These are phyloP conservation scores for Lethenteron reissneri DNA, from an alignment of 2,113 vertebrate genomes.

Conservation along the genomic window DNA sequence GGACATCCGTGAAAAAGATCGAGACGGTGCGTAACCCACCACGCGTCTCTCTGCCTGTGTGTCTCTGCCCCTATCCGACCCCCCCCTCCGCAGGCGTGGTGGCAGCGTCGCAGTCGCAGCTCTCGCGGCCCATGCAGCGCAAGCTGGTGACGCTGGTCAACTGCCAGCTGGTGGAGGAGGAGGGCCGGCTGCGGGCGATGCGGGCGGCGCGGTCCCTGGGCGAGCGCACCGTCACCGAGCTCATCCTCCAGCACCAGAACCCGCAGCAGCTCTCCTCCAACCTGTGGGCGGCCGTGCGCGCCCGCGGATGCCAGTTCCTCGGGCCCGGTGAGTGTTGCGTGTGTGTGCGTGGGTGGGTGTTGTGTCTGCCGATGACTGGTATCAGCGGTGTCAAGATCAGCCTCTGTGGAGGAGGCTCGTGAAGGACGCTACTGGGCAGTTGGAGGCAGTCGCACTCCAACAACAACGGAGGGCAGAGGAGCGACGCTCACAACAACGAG, in stretches of 20 bases:
- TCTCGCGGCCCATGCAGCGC: slow-evolving; percentile 88
- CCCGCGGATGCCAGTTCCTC: slow-evolving; percentile 43
- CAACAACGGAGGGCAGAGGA: no score
- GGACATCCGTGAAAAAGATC: no score
- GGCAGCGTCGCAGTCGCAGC: slow-evolving; percentile 24
- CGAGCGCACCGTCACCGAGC: slow-evolving; percentile 37
- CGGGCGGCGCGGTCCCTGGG: slow-evolving; percentile 50
- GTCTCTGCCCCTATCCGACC: background rate
- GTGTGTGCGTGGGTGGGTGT: no score
- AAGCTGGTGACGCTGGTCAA: slow-evolving; percentile 85
- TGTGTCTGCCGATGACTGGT: no score
- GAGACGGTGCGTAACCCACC: no score
- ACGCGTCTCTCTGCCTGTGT: background rate
- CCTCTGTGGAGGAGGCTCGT: no score
- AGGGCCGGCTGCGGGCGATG: slow-evolving; percentile 64
- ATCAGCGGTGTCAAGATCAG: no score
- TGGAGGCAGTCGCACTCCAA: no score
- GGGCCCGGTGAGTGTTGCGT: slow-evolving; percentile 27
- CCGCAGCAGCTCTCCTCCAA: slow-evolving; percentile 47
- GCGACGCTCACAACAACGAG: no score
- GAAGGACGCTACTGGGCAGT: no score
- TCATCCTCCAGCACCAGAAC: slow-evolving; percentile 44
- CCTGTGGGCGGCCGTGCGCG: slow-evolving; percentile 42
- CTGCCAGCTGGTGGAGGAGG: slow-evolving; percentile 83
- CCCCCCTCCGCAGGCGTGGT: background rate